phyloP scores from a whole-genome alignment of 2,113 vertebrate genomes.

The Choloepus hoffmanni region DNA sequence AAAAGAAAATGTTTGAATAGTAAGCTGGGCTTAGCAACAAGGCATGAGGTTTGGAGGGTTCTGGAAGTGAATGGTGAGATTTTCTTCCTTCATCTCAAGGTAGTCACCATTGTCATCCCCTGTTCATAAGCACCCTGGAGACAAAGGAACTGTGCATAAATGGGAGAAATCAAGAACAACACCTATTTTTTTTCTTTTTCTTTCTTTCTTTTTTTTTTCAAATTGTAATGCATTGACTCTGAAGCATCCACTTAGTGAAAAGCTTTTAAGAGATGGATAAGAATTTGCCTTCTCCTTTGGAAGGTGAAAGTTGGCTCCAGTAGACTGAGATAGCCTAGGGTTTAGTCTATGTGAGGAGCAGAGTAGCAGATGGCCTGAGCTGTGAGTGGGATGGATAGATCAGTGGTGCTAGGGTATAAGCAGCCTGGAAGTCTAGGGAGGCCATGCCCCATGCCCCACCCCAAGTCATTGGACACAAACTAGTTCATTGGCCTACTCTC shows the following conservation, averaged over 20 bases:
- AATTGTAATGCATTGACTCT: not conserved
- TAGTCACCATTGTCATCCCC: not conserved
- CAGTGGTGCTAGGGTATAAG: fast-evolving
- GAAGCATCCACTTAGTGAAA: not conserved
- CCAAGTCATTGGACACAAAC: not conserved
- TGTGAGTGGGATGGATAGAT: fast-evolving
- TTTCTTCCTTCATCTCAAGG: fast-evolving
- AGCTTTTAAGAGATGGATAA: not conserved
- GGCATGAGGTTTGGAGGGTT: not conserved
- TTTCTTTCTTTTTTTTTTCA: not conserved
- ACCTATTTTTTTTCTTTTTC: no score
- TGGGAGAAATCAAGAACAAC: not conserved
- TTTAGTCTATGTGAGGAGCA: not conserved
- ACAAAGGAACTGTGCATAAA: not conserved
- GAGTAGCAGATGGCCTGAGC: not conserved
- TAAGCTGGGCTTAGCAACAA: not conserved
- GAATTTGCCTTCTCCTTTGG: not conserved
- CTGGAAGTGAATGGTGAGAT: not conserved
- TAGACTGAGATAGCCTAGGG: not conserved
- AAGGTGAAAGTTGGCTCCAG: not conserved
- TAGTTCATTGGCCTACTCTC: not conserved
- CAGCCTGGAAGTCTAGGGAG: not conserved
- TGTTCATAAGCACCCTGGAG: not conserved
- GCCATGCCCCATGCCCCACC: fast-evolving
- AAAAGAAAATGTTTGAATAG: not conserved